Evolutionary conservation across 2,888 invertebrate genomes (phyloP).

Genomic region (Drosophila borealis): DNA sequence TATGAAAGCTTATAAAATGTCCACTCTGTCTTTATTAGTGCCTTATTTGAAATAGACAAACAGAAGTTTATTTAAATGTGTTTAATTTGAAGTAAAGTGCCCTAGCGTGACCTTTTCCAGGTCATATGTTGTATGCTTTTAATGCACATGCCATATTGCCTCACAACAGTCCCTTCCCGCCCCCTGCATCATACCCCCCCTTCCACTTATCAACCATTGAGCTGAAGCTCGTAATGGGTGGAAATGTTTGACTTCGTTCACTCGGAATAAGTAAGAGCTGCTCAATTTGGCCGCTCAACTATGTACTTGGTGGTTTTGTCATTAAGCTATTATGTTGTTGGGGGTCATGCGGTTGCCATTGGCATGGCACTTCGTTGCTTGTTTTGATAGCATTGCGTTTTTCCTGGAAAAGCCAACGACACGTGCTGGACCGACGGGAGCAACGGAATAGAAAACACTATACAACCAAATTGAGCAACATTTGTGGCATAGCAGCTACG

Average conservation of each 20-base stretch:
- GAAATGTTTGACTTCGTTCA: constrained; percentile 43
- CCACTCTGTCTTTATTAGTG: neutral
- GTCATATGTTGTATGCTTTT: constrained; percentile 6
- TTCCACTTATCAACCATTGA: constrained; percentile 27
- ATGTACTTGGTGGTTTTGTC: constrained; percentile 75
- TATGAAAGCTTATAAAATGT: neutral
- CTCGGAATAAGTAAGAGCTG: constrained; percentile 68
- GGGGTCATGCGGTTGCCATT: constrained; percentile 19
- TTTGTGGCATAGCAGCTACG: constrained; percentile 61
- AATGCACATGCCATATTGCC: constrained; percentile 5
- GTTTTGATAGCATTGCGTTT: constrained; percentile 54
- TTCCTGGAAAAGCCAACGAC: constrained; percentile 30
- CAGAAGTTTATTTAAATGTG: neutral
- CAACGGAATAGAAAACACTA: constrained; percentile 30
- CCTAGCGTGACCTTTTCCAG: constrained; percentile 1
- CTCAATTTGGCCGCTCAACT: constrained; percentile 74
- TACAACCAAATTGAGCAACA: constrained; percentile 74
- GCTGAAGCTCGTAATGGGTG: constrained; percentile 29
- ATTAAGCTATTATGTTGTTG: constrained; percentile 69
- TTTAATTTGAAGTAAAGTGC: constrained; percentile 2
- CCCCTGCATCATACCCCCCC: no score
- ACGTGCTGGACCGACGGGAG: constrained; percentile 15
- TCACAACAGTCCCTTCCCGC: neutral
- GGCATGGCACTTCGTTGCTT: constrained; percentile 15
- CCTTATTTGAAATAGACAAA: neutral